Evolutionary conservation across 2,113 vertebrate species (phyloP).

Genomic region (Scomber japonicus): DNA sequence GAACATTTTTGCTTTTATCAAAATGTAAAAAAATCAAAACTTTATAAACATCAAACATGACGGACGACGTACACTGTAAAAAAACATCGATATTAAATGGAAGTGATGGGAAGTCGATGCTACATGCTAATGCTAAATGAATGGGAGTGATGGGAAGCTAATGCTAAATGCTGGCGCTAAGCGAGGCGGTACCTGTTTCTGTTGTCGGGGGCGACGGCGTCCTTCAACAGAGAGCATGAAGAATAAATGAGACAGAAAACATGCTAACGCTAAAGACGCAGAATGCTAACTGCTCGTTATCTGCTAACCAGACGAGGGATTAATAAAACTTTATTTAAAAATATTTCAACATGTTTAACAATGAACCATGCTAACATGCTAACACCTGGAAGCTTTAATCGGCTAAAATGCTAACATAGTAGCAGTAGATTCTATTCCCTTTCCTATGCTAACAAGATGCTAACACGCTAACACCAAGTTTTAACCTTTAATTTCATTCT

Average conservation of each 20-base stretch:
- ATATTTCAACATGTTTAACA: not conserved
- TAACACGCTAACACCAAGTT: not conserved
- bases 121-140: slow-evolving; percentile 55
- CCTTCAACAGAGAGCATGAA: slow-evolving; percentile 74
- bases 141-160: slow-evolving; percentile 37
- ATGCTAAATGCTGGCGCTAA: slow-evolving; percentile 41
- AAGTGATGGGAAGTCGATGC: not conserved
- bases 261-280: slow-evolving; percentile 49
- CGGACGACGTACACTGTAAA: not conserved
- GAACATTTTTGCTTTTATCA: too few species aligned
- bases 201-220: slow-evolving; percentile 29
- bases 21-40: too few species aligned
- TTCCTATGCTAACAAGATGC: not conserved
- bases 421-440: too few species aligned
- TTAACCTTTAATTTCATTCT: too few species aligned
- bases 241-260: slow-evolving; percentile 60
- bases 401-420: too few species aligned
- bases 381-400: not conserved
- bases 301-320: not conserved
- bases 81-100: not conserved
- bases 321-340: not conserved
- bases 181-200: slow-evolving; percentile 57
- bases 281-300: not conserved
- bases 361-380: not conserved
- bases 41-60: not conserved